Conservation (phyloP, 2,888 invertebrate genomes). For the Sarcophaga subvicina region DNA sequence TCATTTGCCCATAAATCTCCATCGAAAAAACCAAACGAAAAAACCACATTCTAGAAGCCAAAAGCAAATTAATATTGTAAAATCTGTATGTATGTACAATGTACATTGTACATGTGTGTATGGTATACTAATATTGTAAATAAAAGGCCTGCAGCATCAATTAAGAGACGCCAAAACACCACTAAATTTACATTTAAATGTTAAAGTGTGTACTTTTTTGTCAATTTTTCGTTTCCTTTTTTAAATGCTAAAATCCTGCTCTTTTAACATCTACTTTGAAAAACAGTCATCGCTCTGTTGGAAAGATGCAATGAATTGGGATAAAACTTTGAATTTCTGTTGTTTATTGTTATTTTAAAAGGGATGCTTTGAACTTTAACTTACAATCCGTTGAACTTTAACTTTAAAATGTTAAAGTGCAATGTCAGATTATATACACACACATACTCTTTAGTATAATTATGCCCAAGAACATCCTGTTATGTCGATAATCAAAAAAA, state of each 20-base stretch:
- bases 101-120: no score
- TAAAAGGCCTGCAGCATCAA: slow-evolving; percentile 52
- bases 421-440: slow-evolving; percentile 38
- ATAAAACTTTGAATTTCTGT: slow-evolving; percentile 46
- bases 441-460: no score
- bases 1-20: slow-evolving; percentile 50
- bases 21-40: slow-evolving; percentile 32
- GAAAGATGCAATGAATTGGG: slow-evolving; percentile 55
- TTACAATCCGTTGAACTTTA: slow-evolving; percentile 33
- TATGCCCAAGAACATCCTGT: no score
- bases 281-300: neutral
- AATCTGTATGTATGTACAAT: no score
- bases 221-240: no score
- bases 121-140: neutral
- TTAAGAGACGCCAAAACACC: slow-evolving; percentile 27
- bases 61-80: no score
- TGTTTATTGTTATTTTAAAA: slow-evolving; percentile 23
- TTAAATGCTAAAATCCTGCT: no score
- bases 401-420: slow-evolving; percentile 15
- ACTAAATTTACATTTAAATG: neutral
- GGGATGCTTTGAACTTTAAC: slow-evolving; percentile 61
- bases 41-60: slow-evolving; percentile 17
- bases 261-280: neutral
- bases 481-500: no score
- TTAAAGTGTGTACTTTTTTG: no score